Conservation (phyloP, 2,888 invertebrate species). For the Cryptocheilus praepositus region DNA sequence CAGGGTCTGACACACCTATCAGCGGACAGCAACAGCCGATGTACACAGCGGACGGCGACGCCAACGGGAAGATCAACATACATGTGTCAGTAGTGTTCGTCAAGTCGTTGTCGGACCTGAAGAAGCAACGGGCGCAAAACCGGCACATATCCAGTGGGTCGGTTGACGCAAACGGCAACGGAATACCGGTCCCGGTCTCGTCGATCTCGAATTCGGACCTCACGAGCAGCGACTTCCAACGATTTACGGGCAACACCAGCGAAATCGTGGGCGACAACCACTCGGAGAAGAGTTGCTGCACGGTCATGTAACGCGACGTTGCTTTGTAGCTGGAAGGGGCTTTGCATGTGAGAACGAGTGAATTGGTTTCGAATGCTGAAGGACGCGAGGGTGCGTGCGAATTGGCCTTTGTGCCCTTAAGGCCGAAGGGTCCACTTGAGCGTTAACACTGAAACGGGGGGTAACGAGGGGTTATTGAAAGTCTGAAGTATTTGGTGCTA, state of each 20-base stretch:
- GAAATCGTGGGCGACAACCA: conserved; percentile 86
- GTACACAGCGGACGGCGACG: conserved; percentile 82
- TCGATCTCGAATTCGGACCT: conserved; percentile 70
- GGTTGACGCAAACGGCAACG: conserved; percentile 68
- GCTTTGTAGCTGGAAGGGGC: no score
- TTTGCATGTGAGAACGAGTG: no score
- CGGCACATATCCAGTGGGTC: conserved; percentile 80
- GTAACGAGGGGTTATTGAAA: no score
- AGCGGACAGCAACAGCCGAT: conserved; percentile 69
- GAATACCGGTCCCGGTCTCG: conserved; percentile 74
- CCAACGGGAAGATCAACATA: conserved; percentile 92
- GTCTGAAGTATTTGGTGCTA: no score
- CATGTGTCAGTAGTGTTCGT: conserved; percentile 89
- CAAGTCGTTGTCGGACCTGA: conserved; percentile 93
- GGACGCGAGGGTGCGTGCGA: no score
- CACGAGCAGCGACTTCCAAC: conserved; percentile 73
- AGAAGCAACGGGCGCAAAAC: conserved; percentile 92
- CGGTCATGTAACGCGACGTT: conserved; percentile 79
- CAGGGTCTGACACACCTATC: conserved; percentile 69
- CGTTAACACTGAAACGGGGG: no score
- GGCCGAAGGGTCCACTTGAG: no score
- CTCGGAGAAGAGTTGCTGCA: conserved; percentile 83
- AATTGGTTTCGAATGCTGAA: no score
- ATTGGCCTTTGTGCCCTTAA: no score
- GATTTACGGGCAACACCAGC: conserved; percentile 84